phyloP scores from a whole-genome alignment of 2,888 invertebrate species.

The Philaethria dido region DNA sequence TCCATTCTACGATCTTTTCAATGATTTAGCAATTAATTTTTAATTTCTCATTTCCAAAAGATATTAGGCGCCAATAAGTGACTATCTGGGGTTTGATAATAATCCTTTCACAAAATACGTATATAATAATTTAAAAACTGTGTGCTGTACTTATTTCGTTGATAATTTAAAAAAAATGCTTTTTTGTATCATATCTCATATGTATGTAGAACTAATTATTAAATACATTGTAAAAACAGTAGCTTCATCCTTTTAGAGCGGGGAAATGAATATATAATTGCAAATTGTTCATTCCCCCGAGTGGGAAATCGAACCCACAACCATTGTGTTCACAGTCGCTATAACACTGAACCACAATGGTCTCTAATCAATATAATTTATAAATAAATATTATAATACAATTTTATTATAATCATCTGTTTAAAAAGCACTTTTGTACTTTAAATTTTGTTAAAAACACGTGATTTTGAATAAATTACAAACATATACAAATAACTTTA shows the following conservation, averaged over 20 bases:
- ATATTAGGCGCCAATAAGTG: not conserved
- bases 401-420: not conserved
- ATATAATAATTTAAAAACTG: conserved; percentile 2
- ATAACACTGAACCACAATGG: too few species aligned
- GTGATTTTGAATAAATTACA: conserved; percentile 10
- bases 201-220: not conserved
- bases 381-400: conserved; percentile 14
- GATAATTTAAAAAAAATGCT: conserved; percentile 5
- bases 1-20: too few species aligned
- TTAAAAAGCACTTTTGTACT: conserved; percentile 19
- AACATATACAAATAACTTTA: not conserved
- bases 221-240: too few species aligned
- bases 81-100: conserved; percentile 5
- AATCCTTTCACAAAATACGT: conserved; percentile 1
- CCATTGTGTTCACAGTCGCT: not conserved
- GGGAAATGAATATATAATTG: not conserved
- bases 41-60: not conserved
- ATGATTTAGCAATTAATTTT: too few species aligned
- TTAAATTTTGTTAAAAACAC: not conserved
- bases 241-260: too few species aligned
- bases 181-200: conserved; percentile 7
- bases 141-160: conserved; percentile 12
- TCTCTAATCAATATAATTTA: not conserved
- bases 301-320: not conserved
- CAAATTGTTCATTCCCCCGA: not conserved